Evolutionary conservation across 2,888 invertebrate species (phyloP).

Genomic region (Pecten maximus): DNA sequence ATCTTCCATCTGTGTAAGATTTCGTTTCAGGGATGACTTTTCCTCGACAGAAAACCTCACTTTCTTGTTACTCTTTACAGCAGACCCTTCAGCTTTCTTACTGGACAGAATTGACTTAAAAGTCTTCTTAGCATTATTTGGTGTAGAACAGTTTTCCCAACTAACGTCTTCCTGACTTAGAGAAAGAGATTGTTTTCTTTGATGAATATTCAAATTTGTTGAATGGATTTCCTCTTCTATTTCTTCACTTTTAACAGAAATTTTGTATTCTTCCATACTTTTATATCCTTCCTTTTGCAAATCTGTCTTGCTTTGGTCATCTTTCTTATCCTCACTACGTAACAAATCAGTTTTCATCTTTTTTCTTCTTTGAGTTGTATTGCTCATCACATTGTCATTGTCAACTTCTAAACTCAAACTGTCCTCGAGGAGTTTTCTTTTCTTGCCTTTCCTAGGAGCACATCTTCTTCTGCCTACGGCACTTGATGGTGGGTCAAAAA

Average conservation of each 20-base stretch:
- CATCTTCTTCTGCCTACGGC: constrained; percentile 58
- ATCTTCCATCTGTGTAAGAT: background rate
- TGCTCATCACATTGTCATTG: background rate
- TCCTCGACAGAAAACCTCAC: constrained; percentile 55
- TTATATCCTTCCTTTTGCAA: background rate
- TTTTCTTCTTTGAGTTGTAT: background rate
- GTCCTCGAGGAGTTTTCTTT: constrained; percentile 37
- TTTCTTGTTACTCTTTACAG: constrained; percentile 49
- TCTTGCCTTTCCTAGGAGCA: constrained; percentile 55
- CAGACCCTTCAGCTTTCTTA: constrained; percentile 50
- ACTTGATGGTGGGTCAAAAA: constrained; percentile 68
- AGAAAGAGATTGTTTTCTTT: background rate
- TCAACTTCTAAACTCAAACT: background rate
- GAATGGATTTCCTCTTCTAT: background rate
- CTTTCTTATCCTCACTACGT: background rate
- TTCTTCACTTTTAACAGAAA: background rate
- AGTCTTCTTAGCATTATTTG: constrained; percentile 43
- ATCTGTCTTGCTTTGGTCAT: too few relatives aligned
- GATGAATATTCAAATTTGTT: background rate
- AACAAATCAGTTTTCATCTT: background rate
- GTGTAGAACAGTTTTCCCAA: constrained; percentile 46
- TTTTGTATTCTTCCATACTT: background rate
- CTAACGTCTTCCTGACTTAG: background rate
- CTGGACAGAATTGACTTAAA: constrained; percentile 63
- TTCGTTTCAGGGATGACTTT: background rate